Percentiles rank a stretch among this genome's conserved stretches.
Evolutionary conservation across 2,797 vertebrate genomes (phyloP).

Genomic region (Philypnodon macrostomus): DNA sequence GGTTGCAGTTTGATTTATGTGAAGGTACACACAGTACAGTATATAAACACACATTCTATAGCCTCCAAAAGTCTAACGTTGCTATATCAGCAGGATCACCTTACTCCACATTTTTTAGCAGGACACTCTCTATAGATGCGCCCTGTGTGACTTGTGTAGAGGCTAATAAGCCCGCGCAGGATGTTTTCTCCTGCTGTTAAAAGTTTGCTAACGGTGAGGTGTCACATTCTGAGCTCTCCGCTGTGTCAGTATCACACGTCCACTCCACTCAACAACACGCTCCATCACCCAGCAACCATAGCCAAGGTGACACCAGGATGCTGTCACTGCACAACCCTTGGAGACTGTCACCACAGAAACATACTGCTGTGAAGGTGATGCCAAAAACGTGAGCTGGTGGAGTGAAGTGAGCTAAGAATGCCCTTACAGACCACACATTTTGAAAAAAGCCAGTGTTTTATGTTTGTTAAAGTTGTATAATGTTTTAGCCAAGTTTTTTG

Average conservation of each 20-base stretch:
- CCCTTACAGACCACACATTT: not conserved
- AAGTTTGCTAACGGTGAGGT: slow-evolving; percentile 17
- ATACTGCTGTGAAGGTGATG: slow-evolving; percentile 7
- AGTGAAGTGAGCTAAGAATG: slow-evolving; percentile 8
- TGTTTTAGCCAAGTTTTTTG: too few species aligned
- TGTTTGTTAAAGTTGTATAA: too few species aligned
- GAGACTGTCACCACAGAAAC: slow-evolving; percentile 35
- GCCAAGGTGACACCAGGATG: slow-evolving; percentile 60
- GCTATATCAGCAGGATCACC: too few species aligned
- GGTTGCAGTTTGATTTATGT: too few species aligned
- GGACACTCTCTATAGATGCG: too few species aligned
- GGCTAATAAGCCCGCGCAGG: not conserved
- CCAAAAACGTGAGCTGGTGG: slow-evolving; percentile 9
- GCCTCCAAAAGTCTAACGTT: too few species aligned
- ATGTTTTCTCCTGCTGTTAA: slow-evolving; percentile 23
- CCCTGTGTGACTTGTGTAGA: not conserved
- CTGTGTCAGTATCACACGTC: slow-evolving; percentile 57
- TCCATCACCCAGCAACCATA: slow-evolving; percentile 53
- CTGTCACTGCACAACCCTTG: slow-evolving; percentile 34
- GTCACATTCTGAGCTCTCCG: slow-evolving; percentile 20
- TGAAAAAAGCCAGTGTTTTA: too few species aligned
- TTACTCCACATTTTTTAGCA: not conserved
- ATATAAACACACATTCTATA: too few species aligned
- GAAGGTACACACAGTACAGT: too few species aligned
- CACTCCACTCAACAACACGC: slow-evolving; percentile 47